Base-by-base conservation (phyloP, 1,140 invertebrate species). In the Drosophila mayri region DNA sequence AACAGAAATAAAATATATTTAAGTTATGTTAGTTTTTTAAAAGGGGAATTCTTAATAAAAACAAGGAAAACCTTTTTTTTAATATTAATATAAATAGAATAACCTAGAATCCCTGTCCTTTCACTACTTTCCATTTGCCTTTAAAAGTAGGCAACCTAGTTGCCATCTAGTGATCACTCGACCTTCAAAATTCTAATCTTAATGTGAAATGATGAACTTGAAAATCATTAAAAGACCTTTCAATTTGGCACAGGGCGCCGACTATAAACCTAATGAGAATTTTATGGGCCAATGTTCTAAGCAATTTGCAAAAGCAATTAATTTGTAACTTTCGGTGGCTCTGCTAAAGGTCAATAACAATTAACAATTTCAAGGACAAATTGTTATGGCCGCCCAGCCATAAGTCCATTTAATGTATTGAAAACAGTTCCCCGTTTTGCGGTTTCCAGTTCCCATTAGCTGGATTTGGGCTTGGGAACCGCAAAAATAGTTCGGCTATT, bases 311-410 rank as follows among this genome's bases (percentile, higher is more conserved):
- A 77, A 75, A 59, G 47, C 25, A 66, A 46, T 57, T 32, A 77
- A 80, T 61, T 76, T 49, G 50, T 59, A 46, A 60, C 54, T 59
- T 76, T 76, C 68, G 52, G 65, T 35, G 52, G 65, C 68, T 22
- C 68, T 41, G 64, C 25, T 50, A 72, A 79, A 87, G 79, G 75
- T 87, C 70, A 87, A 79, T 76, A 65, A 22, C 75, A 68, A 75
- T 66, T 58, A 55, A 38, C 50, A 41, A 35, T 38, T 58, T 63
- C 50, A 79, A 50, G 64, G 81, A 79, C 74, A 66, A 62, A 52
- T 68, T 49, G n/a, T 66, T 79, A 84, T 70, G 65, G 50, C n/a
- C 3, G 5, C 47, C 16, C 47, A 46, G 28, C 18, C 16, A 55
- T 25, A 38, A 12, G 46, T 25, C 32, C 57, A 57, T 44, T 32